These are phyloP conservation scores for Lithosia quadra DNA, from an alignment of 2,888 invertebrate genomes.

Conservation along the genomic window DNA sequence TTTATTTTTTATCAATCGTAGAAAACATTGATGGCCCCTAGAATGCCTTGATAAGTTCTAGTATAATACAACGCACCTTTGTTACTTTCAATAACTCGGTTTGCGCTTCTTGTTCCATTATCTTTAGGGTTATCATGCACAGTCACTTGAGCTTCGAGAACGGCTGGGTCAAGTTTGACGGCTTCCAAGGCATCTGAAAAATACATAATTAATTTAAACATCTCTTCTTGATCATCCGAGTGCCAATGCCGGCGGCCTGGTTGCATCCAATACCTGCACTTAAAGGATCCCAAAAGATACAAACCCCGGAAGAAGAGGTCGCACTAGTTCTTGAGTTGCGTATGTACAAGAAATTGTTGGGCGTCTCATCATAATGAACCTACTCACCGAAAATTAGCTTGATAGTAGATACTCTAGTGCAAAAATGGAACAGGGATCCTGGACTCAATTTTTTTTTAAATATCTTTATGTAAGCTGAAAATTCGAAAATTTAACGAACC, in stretches of 20 bases:
- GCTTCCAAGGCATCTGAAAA: slow-evolving; percentile 69
- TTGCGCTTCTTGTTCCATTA: background rate
- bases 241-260: too few relatives aligned
- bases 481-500: slow-evolving; percentile 26
- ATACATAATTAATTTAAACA: background rate
- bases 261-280: too few relatives aligned
- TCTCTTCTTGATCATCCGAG: background rate
- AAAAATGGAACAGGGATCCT: too few relatives aligned
- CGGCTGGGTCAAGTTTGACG: slow-evolving; percentile 76
- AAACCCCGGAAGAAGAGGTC: too few relatives aligned
- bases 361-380: too few relatives aligned
- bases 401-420: too few relatives aligned
- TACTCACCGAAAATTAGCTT: too few relatives aligned
- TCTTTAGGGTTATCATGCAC: slow-evolving; percentile 37
- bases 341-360: too few relatives aligned
- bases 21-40: slow-evolving; percentile 16
- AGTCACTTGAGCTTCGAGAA: slow-evolving; percentile 73
- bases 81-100: slow-evolving; percentile 18
- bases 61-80: slow-evolving; percentile 21
- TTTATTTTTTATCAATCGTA: slow-evolving; percentile 7
- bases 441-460: too few relatives aligned
- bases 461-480: background rate
- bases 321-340: too few relatives aligned
- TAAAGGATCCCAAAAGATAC: too few relatives aligned
- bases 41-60: background rate